Base-by-base conservation (phyloP, 1,140 invertebrate genomes). In the Drosophila teissieri region DNA sequence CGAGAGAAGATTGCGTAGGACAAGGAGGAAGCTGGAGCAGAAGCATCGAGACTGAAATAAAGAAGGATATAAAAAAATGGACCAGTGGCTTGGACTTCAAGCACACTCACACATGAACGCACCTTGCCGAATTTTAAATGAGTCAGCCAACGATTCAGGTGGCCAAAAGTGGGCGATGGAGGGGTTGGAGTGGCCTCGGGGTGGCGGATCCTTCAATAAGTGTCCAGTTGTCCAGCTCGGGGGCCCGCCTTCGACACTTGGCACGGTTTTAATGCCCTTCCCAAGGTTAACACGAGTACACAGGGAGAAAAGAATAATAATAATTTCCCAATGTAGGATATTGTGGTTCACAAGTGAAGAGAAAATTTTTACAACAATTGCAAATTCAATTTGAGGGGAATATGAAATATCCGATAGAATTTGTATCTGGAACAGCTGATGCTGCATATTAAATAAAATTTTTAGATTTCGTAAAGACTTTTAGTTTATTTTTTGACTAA, bases 211-310 rank as follows among this genome's bases (percentile, higher is more conserved):
- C 73, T 36, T 52, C 73, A 76, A 76, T 77, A 77, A 74, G 63
- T 73, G 69, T 62, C 56, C 69, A 73, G 69, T 76, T 75, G 51
- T 42, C 62, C 60, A 60, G 27, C 24, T 56, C 37, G 63, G 60
- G 60, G 74, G 67, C 74, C 80, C 57, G 69, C 65, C 79, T 56
- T 73, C 51, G 56, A 77, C 79, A 88, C 83, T 86, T 86, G 83
- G 82, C 83, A 88, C 65, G 83, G 79, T 88, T 89, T 88, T 76
- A 88, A 88, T 83, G 83, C 84, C 67, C 78, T 68, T 58, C 62
- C 84, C 83, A 88, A 88, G 83, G 83, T 77, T 88, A 88, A 64
- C 80, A 82, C 77, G 19, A 52, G 42, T 36, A 27, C 45, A 52
- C 46, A n/a, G 48, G 52, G 68, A 52, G 53, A 76, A 77, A 77